A percentile compares a stretch with the other conserved stretches of the same genome.
phyloP scores from a whole-genome alignment of 2,797 vertebrate species.

The Naso thynnoides region DNA sequence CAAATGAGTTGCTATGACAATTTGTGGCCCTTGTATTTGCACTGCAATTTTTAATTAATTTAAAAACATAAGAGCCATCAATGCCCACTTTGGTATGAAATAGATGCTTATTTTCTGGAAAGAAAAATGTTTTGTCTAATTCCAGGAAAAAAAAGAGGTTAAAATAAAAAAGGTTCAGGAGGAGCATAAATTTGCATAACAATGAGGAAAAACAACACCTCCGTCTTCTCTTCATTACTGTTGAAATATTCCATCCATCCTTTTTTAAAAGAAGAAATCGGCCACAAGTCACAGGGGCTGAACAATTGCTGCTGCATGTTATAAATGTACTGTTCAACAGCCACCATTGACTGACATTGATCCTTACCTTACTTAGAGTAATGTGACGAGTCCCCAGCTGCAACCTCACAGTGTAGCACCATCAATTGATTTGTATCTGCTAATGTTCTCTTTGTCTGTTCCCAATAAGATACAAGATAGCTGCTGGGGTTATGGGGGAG shows the following conservation, averaged over 20 bases:
- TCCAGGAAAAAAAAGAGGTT: background rate
- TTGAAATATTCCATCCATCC: conserved; percentile 35
- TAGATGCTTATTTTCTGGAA: background rate
- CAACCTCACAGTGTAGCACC: conserved; percentile 51
- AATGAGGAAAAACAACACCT: conserved; percentile 29
- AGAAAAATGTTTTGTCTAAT: conserved; percentile 1
- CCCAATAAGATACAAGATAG: conserved; percentile 57
- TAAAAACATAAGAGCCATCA: conserved; percentile 6
- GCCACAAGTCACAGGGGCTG: conserved; percentile 21
- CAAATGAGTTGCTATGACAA: conserved; percentile 1
- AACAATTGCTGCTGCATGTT: conserved; percentile 48
- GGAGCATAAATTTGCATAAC: conserved; percentile 26
- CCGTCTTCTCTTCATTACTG: conserved; percentile 27
- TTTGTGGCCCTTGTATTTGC: conserved; percentile 14
- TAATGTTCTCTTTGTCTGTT: conserved; percentile 64
- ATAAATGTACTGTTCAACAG: conserved; percentile 66
- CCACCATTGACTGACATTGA: conserved; percentile 70
- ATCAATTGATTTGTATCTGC: conserved; percentile 71
- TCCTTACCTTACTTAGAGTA: conserved; percentile 71
- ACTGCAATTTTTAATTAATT: conserved; percentile 7
- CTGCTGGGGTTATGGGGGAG: conserved; percentile 11
- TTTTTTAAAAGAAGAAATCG: conserved; percentile 32
- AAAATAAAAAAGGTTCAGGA: background rate
- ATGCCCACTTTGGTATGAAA: background rate
- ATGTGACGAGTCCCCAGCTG: conserved; percentile 64